Evolutionary conservation across 2,797 vertebrate species (phyloP), one percentile per base, ranked within the genome.

Genomic region (Emys orbicularis): DNA sequence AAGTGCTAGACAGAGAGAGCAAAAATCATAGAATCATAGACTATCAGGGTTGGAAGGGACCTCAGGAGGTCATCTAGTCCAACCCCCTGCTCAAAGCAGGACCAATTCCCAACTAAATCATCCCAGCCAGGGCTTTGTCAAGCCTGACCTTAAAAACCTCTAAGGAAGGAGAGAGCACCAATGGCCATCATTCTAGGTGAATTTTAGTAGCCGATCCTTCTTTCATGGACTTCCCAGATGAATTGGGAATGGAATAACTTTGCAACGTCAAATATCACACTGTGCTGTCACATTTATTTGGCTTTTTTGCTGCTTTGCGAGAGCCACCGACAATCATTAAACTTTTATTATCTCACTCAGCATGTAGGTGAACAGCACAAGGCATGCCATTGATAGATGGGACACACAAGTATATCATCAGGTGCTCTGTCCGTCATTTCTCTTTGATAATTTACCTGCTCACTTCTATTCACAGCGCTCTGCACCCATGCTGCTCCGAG

Each of bases 301-400:
- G 31, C 13, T 37, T 91, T 68, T 94, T 79, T 44, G 68, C 12
- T 90, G 80, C 79, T 95, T 94, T 41, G 25, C 47, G 54, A 88
- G 72, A 89, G 82, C 25, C 90, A 65, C 37, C 80, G 34, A 77
- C 41, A 92, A 87, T 87, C 86, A 84, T 92, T 89, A 90, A 86
- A 87, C 31, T 90, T 97, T 88, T 93, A 93, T 95, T 79, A 57
- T 95, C 27, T 84, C 85, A 13, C 76, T 96, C 89, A 81, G 79
- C 92, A 96, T 94, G 53, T 8, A 86, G 57, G 83, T 95, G 88
- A 54, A 87, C 87, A 93, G 83, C 85, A 27, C 65, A 29, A 95
- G 92, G 53, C 34, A 23, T 52, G 47, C 21, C 82, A 53, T 79
- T 94, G 86, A 74, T 86, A 79, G 88, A 82, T n/a, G 52, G 21